Evolutionary conservation across 1,140 invertebrate genomes (phyloP), one percentile per base, ranked within the genome.

Genomic region (Saccostrea glomerata): DNA sequence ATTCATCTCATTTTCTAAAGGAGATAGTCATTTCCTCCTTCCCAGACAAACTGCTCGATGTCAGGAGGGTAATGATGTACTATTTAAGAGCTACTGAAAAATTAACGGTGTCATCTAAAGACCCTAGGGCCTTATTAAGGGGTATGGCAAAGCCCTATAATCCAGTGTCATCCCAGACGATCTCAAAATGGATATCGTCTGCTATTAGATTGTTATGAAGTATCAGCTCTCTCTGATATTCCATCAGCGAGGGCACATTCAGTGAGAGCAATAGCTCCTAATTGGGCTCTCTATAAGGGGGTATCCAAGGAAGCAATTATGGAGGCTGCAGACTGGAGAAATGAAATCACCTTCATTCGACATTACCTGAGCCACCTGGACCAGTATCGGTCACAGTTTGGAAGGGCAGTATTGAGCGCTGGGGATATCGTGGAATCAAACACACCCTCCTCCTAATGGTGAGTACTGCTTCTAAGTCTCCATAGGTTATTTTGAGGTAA

Each of bases 311-410:
- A 84, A 63, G 17, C 55, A 4, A 87, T 87, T 83, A 23, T 87
- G 15, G 55, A 87, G 36, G 77, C 82, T 11, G 86, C 86, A 11
- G 86, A 87, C 60, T 83, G 82, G 86, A n/a, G 15, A 15, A 25
- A 25, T 63, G 77, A 84, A 63, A 63, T 40, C 12, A 83, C 82
- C 2, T 84, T 84, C 73, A 77, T 84, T 0, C 60, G 25, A 13
- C 84, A 84, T 55, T 87, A 87, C 83, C 83, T 84, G n/a, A 47
- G 54, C 12, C 73, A 83, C 20, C 2, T 87, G 20, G 56, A 87
- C 58, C 12, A 82, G 23, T 82, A 82, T 7, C 77, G 25, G n/a
- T 13, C 77, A 17, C 15, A 13, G 5, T 30, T 36, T 23, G 40
- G 56, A 84, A 17, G 47, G 9, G 17, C 73, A 63, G 36, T 63